A percentile compares a stretch with the other conserved stretches of the same genome.
These are phyloP conservation scores for Trochalopteron elliotii DNA, from an alignment of 2,113 vertebrate genomes.

Conservation along the genomic window DNA sequence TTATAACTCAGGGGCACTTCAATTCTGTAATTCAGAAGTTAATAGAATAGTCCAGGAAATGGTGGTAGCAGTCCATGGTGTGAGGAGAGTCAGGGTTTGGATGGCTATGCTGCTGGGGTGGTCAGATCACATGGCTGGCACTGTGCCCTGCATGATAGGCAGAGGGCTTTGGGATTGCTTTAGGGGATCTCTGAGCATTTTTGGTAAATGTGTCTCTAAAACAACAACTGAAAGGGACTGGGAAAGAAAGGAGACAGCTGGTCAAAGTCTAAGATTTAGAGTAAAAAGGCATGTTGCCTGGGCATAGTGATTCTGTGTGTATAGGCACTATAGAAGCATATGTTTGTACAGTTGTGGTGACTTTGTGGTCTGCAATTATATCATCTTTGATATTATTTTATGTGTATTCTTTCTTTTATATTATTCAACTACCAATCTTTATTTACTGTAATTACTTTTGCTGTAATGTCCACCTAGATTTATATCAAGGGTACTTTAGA, in stretches of 20 bases:
- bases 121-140: neutral
- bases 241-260: neutral
- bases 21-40: neutral
- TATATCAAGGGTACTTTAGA: neutral
- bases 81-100: neutral
- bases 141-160: accelerated
- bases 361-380: neutral
- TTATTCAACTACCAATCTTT: neutral
- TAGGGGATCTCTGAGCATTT: neutral
- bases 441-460: neutral
- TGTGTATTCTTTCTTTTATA: neutral
- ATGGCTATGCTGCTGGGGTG: accelerated
- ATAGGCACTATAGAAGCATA: neutral
- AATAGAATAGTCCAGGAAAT: neutral
- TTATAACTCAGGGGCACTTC: neutral
- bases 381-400: neutral
- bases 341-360: neutral
- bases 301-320: neutral
- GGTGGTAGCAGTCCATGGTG: neutral
- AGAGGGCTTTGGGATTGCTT: neutral
- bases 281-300: neutral
- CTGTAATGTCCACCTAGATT: neutral
- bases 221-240: neutral
- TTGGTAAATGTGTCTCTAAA: neutral
- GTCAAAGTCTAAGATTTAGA: neutral